A percentile compares a stretch with the other conserved stretches of the same genome.
Evolutionary conservation across 2,113 vertebrate species (phyloP).

Genomic region (Larimichthys polyactis): DNA sequence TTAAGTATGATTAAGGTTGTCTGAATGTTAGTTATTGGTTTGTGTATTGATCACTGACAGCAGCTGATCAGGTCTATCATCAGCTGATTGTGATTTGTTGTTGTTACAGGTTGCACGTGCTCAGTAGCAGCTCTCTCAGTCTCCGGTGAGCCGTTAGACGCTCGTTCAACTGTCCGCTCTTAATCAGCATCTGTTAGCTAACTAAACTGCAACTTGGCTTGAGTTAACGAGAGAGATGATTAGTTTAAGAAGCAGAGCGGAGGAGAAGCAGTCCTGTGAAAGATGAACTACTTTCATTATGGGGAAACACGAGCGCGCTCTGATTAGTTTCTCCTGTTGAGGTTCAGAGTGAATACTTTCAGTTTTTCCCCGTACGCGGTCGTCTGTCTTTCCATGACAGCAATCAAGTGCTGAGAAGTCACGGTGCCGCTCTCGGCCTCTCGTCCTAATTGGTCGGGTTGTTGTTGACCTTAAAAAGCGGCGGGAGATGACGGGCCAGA

Average conservation of each 20-base stretch:
- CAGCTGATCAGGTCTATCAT: too few species aligned
- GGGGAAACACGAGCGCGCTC: neutral
- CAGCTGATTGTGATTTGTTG: too few species aligned
- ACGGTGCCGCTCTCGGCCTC: neutral
- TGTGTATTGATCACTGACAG: too few species aligned
- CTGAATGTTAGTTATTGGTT: too few species aligned
- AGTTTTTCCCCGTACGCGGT: too few species aligned
- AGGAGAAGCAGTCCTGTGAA: neutral
- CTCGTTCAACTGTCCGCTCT: neutral
- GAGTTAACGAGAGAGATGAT: conserved; percentile 33
- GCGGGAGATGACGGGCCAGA: neutral
- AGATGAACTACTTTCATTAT: neutral
- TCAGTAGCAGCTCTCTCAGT: neutral
- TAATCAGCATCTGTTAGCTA: conserved; percentile 36
- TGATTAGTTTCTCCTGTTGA: conserved; percentile 6
- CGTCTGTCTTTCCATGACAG: neutral
- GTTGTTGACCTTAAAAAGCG: neutral
- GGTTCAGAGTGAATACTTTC: neutral
- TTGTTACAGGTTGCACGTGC: too few species aligned
- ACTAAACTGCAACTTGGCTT: neutral
- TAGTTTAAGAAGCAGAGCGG: neutral
- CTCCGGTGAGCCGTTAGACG: neutral
- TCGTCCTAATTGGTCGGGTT: neutral
- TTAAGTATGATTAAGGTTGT: too few species aligned
- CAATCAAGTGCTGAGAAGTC: neutral